These are phyloP conservation scores for Agrotis ipsilon DNA, from an alignment of 2,888 invertebrate genomes.

Conservation along the genomic window DNA sequence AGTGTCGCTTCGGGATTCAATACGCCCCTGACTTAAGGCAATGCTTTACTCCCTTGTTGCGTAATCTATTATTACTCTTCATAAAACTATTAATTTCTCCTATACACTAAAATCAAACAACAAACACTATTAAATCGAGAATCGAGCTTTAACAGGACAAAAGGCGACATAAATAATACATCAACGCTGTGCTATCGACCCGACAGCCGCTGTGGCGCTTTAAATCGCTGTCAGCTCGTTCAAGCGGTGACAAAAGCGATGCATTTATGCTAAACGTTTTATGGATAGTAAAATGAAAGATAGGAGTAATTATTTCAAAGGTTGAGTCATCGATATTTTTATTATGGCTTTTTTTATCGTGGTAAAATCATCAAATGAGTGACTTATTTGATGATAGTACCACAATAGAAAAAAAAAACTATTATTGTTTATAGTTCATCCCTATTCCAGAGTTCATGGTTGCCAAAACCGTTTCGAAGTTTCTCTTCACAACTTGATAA, in stretches of 20 bases:
- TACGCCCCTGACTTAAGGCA: too few relatives aligned
- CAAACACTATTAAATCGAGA: background rate
- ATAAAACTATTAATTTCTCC: too few relatives aligned
- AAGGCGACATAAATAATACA: conserved; percentile 2
- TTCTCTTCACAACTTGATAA: background rate
- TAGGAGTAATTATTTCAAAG: background rate
- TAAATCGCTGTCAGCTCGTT: background rate
- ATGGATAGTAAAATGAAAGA: background rate
- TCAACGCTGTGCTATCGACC: background rate
- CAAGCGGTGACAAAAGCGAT: background rate
- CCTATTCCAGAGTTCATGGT: too few relatives aligned
- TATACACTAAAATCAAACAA: background rate
- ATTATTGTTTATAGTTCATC: too few relatives aligned
- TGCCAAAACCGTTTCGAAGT: background rate
- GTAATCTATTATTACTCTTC: too few relatives aligned
- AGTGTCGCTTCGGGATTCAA: too few relatives aligned
- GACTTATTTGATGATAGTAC: too few relatives aligned
- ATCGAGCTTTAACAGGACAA: background rate
- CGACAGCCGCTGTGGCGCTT: conserved; percentile 4
- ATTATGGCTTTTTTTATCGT: too few relatives aligned
- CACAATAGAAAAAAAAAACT: too few relatives aligned
- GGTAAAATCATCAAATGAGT: too few relatives aligned
- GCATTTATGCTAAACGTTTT: background rate
- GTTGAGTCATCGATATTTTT: background rate
- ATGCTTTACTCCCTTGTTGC: too few relatives aligned